Evolutionary conservation across 2,113 vertebrate genomes (phyloP).

Genomic region (Sinosuthora webbiana): DNA sequence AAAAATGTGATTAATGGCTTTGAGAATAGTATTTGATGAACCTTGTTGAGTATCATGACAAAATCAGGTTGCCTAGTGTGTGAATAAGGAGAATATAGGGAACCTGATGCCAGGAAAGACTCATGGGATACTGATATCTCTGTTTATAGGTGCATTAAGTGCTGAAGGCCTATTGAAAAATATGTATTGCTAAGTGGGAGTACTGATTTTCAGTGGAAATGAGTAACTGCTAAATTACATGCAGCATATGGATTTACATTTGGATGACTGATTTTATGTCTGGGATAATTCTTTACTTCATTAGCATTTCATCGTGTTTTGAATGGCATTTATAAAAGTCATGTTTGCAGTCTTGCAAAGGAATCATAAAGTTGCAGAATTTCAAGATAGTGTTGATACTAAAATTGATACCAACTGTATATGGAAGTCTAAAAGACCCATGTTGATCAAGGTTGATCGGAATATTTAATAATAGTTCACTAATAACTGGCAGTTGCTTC

Average conservation of each 20-base stretch:
- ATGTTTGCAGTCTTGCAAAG: neutral
- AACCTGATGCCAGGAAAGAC: neutral
- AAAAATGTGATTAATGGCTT: neutral
- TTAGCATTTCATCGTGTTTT: constrained; percentile 5
- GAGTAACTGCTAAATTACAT: neutral
- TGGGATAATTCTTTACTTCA: constrained; percentile 5
- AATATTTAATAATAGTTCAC: neutral
- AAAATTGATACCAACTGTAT: neutral
- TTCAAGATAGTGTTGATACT: neutral
- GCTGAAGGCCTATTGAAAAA: neutral
- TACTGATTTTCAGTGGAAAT: constrained; percentile 3
- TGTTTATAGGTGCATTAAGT: neutral
- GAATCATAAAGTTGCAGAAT: neutral
- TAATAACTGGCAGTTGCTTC: neutral
- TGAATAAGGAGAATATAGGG: neutral
- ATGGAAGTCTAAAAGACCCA: neutral
- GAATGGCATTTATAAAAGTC: neutral
- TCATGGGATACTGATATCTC: neutral
- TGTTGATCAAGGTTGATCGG: neutral
- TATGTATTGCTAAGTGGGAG: neutral
- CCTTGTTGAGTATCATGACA: neutral
- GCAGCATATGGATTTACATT: constrained; percentile 11
- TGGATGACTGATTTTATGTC: constrained; percentile 19
- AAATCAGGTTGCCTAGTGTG: neutral
- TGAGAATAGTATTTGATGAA: neutral